Conservation (phyloP, 1,140 invertebrate genomes). For the Panulirus ornatus region DNA sequence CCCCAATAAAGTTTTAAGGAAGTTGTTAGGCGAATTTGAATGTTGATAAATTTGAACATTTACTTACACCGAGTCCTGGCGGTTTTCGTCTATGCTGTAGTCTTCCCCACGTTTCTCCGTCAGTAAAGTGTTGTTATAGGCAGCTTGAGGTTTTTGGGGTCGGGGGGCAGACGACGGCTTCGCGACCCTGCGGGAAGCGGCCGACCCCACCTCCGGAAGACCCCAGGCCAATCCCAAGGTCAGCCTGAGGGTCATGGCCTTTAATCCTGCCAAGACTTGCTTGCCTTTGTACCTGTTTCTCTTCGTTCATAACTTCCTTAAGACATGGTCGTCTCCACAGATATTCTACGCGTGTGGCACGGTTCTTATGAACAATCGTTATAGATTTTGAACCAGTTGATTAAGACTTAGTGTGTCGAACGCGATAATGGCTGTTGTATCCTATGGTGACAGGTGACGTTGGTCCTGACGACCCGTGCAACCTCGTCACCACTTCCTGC, state of each 20-base stretch:
- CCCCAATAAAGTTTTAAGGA: neutral
- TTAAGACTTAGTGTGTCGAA: too few species aligned
- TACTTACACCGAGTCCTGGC: neutral
- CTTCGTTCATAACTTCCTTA: neutral
- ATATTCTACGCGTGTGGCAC: too few species aligned
- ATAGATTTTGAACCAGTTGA: too few species aligned
- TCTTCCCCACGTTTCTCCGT: neutral
- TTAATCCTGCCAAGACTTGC: slow-evolving; percentile 18
- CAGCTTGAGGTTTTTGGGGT: neutral
- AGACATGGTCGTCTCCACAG: too few species aligned
- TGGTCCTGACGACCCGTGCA: too few species aligned
- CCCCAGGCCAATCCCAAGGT: neutral
- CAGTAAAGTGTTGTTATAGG: neutral
- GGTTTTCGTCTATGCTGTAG: neutral
- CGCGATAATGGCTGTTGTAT: too few species aligned
- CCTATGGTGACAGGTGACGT: too few species aligned
- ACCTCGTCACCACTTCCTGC: too few species aligned
- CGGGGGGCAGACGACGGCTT: neutral
- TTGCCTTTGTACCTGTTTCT: neutral
- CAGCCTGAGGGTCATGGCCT: neutral
- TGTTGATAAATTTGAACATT: neutral
- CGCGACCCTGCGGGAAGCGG: slow-evolving; percentile 22
- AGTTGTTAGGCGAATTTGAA: neutral
- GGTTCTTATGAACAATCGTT: too few species aligned
- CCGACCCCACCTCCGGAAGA: slow-evolving; percentile 40